A percentile compares a stretch with the other conserved stretches of the same genome.
phyloP scores from a whole-genome alignment of 2,888 invertebrate genomes.

The Nephrotoma appendiculata region DNA sequence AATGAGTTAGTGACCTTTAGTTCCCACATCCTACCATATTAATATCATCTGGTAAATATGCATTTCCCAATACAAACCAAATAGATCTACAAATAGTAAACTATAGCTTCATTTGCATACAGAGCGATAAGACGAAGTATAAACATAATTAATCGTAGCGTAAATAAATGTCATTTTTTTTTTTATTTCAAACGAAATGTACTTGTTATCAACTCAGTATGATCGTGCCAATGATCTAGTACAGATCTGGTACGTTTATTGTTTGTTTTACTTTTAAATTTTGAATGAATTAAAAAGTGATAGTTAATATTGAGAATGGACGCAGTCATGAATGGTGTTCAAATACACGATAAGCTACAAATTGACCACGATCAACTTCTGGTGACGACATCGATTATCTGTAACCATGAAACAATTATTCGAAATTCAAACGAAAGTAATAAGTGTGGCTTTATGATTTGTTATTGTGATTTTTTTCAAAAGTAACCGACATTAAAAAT shows the following conservation, averaged over 20 bases:
- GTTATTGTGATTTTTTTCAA: slow-evolving; percentile 35
- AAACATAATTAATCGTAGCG: background rate
- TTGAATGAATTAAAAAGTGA: background rate
- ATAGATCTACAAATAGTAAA: background rate
- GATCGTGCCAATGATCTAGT: background rate
- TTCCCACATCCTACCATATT: background rate
- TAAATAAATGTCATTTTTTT: background rate
- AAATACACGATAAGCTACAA: background rate
- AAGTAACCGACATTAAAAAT: slow-evolving; percentile 17
- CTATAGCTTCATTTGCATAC: background rate
- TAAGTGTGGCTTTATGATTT: slow-evolving; percentile 39
- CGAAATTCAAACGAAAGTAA: slow-evolving; percentile 35
- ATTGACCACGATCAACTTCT: background rate
- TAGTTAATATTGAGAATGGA: background rate
- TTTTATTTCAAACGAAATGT: background rate
- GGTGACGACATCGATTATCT: background rate
- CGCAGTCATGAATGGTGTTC: background rate
- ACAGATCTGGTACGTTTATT: background rate
- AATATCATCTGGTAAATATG: background rate
- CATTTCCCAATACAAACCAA: background rate
- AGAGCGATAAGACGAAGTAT: background rate
- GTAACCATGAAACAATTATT: background rate
- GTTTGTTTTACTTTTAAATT: background rate
- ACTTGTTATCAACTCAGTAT: background rate
- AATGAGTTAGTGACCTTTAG: background rate